These are phyloP conservation scores for Taeniopygia guttata DNA, from an alignment of 2,797 vertebrate genomes.

Conservation along the genomic window DNA sequence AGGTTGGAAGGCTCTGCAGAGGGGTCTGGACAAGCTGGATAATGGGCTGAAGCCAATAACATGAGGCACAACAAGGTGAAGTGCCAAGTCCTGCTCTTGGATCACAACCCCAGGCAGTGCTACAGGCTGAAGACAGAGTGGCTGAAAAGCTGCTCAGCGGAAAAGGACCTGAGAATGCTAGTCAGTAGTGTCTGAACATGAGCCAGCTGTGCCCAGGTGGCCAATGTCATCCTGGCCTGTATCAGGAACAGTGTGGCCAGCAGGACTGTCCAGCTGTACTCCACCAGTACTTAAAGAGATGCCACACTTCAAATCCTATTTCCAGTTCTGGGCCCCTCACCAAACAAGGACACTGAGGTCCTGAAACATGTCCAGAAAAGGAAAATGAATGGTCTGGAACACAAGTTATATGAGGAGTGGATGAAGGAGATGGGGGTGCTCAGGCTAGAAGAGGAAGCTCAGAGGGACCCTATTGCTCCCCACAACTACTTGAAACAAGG, in stretches of 20 bases:
- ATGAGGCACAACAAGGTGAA: not conserved
- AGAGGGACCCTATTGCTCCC: not conserved
- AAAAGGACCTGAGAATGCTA: not conserved
- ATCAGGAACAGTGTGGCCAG: not conserved
- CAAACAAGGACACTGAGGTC: not conserved
- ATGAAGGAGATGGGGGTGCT: not conserved
- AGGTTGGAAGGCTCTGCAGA: not conserved
- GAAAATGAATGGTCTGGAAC: not conserved
- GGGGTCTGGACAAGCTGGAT: not conserved
- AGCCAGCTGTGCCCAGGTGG: not conserved
- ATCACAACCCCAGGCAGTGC: not conserved
- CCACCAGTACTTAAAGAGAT: not conserved
- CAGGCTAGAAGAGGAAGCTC: no score
- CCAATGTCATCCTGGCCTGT: not conserved
- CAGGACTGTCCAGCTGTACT: not conserved
- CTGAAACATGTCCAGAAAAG: not conserved
- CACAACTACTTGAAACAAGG: not conserved
- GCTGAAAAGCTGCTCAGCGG: not conserved
- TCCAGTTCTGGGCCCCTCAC: not conserved
- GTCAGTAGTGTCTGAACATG: not conserved
- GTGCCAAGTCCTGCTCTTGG: not conserved
- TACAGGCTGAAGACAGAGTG: not conserved
- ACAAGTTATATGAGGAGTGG: not conserved
- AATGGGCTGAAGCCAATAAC: not conserved
- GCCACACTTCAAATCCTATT: rapidly evolving